Evolutionary conservation across 2,797 vertebrate species (phyloP), one percentile per base, ranked within the genome.

Genomic region (Lepus townsendii): DNA sequence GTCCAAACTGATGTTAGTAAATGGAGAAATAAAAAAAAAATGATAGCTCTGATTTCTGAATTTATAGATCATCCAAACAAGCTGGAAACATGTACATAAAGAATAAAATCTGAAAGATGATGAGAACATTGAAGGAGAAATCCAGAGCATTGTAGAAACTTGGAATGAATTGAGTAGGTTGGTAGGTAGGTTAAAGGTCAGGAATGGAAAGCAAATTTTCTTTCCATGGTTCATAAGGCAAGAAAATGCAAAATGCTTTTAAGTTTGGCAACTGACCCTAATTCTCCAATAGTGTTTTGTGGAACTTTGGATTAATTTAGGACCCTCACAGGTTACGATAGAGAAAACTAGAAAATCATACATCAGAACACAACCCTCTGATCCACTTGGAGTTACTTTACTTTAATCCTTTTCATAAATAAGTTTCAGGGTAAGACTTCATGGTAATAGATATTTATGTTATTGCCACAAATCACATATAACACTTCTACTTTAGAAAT

Each of bases 331-430:
- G 93, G 38, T 24, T 90, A 5, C 13, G 80, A 38, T 2, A 72
- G 11, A 96, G 38, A 71, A 94, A 91, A 90, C 30, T 57, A 87
- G 35, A 93, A 88, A 90, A 86, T 79, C 88, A 57, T 12, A 66
- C 38, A 78, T 24, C 1, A 54, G 27, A 72, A 52, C n/a, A 57
- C 12, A 12, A 16, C 10, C 26, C 5, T 90, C 50, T 27, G 32
- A 78, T 35, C 26, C 47, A 75, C 35, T 54, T 47, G 83, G 26
- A 94, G 27, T 8, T 83, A 47, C 0, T 38, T 2, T 69, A n/a
- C 16, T 42, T 69, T 32, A 26, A 91, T 87, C 50, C 80, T 95
- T 83, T 95, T 52, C 3, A 78, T 90, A 94, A 91, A 38, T 88
- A 24, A n/a, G 2, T 1, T 19, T 12, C 7, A 87, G 0, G 22